A percentile compares a stretch with the other conserved stretches of the same genome.
Conservation (phyloP, 2,113 vertebrate genomes). For the Potamarius usumacintae region DNA sequence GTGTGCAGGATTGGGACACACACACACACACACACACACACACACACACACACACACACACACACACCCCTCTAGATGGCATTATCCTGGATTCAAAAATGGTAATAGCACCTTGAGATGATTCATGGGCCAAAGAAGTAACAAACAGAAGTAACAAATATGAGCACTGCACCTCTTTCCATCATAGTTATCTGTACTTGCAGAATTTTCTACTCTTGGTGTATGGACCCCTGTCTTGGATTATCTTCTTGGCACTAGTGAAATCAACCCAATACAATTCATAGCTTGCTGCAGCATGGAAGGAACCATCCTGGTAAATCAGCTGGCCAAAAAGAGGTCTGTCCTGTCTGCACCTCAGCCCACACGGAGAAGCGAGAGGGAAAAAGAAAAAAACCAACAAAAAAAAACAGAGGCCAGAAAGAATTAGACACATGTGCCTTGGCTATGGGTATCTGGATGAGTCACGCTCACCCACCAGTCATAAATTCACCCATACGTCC, state of each 20-base stretch:
- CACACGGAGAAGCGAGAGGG: no score
- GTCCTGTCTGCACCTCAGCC: slow-evolving; percentile 5
- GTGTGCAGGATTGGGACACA: neutral
- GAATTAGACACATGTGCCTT: slow-evolving; percentile 30
- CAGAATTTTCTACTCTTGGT: neutral
- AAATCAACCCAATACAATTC: slow-evolving; percentile 16
- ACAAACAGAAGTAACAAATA: neutral
- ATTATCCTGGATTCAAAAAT: slow-evolving; percentile 35
- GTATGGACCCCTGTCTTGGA: slow-evolving; percentile 24
- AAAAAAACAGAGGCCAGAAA: neutral
- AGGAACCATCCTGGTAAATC: slow-evolving; percentile 18
- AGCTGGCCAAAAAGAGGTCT: slow-evolving; percentile 16
- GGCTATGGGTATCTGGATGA: slow-evolving; percentile 20
- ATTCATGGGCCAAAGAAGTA: slow-evolving; percentile 14
- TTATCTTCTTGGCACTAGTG: slow-evolving; percentile 13
- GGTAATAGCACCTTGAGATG: slow-evolving; percentile 29
- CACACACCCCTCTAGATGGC: neutral
- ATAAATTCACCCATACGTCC: neutral
- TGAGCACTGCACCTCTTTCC: neutral
- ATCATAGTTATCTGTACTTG: neutral
- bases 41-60: no score
- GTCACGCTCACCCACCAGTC: neutral
- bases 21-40: neutral
- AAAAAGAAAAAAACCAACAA: neutral
- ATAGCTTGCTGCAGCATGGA: slow-evolving; percentile 27